A percentile compares a stretch with the other conserved stretches of the same genome.
Evolutionary conservation across 2,113 vertebrate genomes (phyloP).

Genomic region (Nothoprocta pentlandii): DNA sequence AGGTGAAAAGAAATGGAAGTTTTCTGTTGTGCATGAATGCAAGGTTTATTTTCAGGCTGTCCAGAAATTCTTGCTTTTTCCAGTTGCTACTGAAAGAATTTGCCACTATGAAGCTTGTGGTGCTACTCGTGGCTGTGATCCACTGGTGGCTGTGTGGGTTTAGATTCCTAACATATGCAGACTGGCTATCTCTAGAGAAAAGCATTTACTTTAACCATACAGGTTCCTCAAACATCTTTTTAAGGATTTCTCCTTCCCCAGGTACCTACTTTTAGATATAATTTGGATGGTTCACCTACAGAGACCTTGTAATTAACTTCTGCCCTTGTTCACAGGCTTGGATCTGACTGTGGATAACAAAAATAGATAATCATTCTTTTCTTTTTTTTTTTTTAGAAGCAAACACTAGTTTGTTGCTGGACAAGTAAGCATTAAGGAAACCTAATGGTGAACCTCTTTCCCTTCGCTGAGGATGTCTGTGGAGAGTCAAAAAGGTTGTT

Average conservation of each 20-base stretch:
- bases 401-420: background rate
- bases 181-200: background rate
- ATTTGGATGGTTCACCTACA: background rate
- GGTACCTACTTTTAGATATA: background rate
- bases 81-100: background rate
- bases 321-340: background rate
- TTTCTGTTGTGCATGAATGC: background rate
- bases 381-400: background rate
- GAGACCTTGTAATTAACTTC: background rate
- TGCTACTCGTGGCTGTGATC: background rate
- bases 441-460: background rate
- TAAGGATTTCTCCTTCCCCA: background rate
- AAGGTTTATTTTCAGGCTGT: background rate
- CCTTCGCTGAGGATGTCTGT: background rate
- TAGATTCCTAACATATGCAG: background rate
- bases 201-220: background rate
- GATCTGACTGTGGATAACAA: background rate
- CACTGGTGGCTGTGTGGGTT: background rate
- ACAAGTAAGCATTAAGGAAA: background rate
- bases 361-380: background rate
- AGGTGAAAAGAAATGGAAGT: background rate
- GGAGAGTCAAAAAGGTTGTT: background rate
- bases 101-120: background rate
- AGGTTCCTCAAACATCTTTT: background rate
- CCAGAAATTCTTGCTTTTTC: background rate